Evolutionary conservation across 2,888 invertebrate species (phyloP).

Genomic region (Drosophila differens): DNA sequence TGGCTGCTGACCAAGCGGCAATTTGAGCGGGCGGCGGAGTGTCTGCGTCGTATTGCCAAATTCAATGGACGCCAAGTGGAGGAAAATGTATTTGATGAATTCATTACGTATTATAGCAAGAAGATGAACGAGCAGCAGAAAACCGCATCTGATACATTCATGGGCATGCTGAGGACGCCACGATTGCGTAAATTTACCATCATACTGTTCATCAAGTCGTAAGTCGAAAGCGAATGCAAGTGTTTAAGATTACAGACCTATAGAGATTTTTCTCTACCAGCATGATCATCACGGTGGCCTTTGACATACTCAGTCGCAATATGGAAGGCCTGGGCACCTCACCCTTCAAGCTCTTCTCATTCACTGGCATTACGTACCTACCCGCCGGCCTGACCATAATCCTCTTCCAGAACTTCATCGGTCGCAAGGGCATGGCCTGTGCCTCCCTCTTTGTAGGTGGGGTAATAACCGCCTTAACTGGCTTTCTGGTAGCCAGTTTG

Average conservation of each 20-base stretch:
- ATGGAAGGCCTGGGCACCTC: slow-evolving; percentile 87
- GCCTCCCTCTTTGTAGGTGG: slow-evolving; percentile 86
- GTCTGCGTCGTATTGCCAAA: slow-evolving; percentile 86
- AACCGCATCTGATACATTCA: slow-evolving; percentile 81
- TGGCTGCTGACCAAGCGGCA: slow-evolving; percentile 87
- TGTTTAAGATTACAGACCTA: not conserved
- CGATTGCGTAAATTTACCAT: slow-evolving; percentile 86
- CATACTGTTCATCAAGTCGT: slow-evolving; percentile 88
- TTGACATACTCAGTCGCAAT: slow-evolving; percentile 87
- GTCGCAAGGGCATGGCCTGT: slow-evolving; percentile 87
- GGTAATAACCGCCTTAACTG: slow-evolving; percentile 86
- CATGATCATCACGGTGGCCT: slow-evolving; percentile 87
- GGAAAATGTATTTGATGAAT: slow-evolving; percentile 84
- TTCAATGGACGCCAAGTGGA: slow-evolving; percentile 86
- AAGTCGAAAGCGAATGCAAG: slow-evolving; percentile 66
- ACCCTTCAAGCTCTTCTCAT: slow-evolving; percentile 86
- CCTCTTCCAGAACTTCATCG: slow-evolving; percentile 83
- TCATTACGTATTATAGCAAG: slow-evolving; percentile 80
- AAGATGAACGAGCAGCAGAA: slow-evolving; percentile 56
- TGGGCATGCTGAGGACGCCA: slow-evolving; percentile 86
- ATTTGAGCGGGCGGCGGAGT: slow-evolving; percentile 86
- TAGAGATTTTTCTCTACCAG: slow-evolving; percentile 71
- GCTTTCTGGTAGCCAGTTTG: slow-evolving; percentile 84
- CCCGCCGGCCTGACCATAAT: slow-evolving; percentile 85
- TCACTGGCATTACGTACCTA: slow-evolving; percentile 86